A percentile compares a stretch with the other conserved stretches of the same genome.
phyloP scores from a whole-genome alignment of 2,797 vertebrate species.

The Carduelis carduelis region DNA sequence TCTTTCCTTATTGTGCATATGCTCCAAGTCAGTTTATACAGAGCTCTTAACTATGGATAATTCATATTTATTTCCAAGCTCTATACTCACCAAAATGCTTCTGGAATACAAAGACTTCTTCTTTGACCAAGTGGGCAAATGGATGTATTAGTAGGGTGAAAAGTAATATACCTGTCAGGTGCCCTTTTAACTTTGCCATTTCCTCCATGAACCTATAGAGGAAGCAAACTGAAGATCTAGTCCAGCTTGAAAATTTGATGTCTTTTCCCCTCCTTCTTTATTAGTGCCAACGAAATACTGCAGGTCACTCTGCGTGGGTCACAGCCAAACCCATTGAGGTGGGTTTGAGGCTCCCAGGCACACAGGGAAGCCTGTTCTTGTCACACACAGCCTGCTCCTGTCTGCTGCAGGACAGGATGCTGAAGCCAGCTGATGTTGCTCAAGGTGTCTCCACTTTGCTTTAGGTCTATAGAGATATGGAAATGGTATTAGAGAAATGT shows the following conservation, averaged over 20 bases:
- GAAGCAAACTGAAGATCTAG: not conserved
- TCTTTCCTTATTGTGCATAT: not conserved
- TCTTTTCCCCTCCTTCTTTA: not conserved
- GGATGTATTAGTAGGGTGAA: not conserved
- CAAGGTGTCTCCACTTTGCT: not conserved
- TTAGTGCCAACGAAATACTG: not conserved
- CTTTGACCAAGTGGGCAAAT: not conserved
- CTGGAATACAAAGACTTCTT: not conserved
- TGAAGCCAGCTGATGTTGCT: not conserved
- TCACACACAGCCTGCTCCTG: not conserved
- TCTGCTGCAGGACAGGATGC: not conserved
- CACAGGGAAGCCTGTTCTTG: not conserved
- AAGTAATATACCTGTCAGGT: not conserved
- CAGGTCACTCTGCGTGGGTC: not conserved
- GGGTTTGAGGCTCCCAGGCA: not conserved
- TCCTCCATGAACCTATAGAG: not conserved
- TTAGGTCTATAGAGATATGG: not conserved
- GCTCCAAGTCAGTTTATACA: not conserved
- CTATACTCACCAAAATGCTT: not conserved
- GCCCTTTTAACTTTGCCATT: not conserved
- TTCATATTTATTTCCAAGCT: not conserved
- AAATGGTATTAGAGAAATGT: not conserved
- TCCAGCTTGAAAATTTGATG: not conserved
- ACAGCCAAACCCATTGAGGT: fast-evolving
- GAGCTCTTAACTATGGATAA: not conserved